Evolutionary conservation across 2,113 vertebrate species (phyloP), one percentile per base, ranked within the genome.

Genomic region (Marmota monax): DNA sequence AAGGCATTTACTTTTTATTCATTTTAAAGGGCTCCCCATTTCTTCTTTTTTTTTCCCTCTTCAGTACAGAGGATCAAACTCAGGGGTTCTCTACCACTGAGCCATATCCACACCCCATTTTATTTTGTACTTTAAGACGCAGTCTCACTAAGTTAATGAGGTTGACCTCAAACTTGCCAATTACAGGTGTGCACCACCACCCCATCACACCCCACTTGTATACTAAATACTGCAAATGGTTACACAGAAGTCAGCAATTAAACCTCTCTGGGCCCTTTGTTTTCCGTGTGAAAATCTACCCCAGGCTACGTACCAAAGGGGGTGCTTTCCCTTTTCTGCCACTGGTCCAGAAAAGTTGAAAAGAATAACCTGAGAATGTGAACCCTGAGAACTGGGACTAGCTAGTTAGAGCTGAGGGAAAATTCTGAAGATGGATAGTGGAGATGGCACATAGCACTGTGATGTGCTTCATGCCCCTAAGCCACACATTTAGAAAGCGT

Each of bases 261-360:
- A 39, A 92, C 58, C 84, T 72, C 14, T 53, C 61, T 91, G 63
- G 37, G 73, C 42, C 72, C 18, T 90, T 95, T 97, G 84, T 95
- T 51, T 92, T 92, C 51, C 0, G 1, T 79, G 91, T 83, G 80
- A 76, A 96, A 94, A 94, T 25, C 48, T 79, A 22, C 22, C 18
- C 16, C 2, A 0, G 39, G 16, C 22, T 22, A 8, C 17, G 6
- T 5, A 29, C 12, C 2, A 4, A n/a, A n/a, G 7, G 16, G 20
- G 1, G 37, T 58, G 3, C 10, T 69, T 25, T 13, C 17, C 51
- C 14, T 32, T n/a, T 67, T 34, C 61, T 27, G 3, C 11, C 18
- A 7, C 70, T 3, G 4, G 39, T 20, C 17, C 58, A 3, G 32
- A 69, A 88, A 85, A 63, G 61, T 8, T 23, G 51, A 17, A 37